These are phyloP conservation scores for Aspidapion aeneum DNA, from an alignment of 2,888 invertebrate genomes.

Conservation along the genomic window DNA sequence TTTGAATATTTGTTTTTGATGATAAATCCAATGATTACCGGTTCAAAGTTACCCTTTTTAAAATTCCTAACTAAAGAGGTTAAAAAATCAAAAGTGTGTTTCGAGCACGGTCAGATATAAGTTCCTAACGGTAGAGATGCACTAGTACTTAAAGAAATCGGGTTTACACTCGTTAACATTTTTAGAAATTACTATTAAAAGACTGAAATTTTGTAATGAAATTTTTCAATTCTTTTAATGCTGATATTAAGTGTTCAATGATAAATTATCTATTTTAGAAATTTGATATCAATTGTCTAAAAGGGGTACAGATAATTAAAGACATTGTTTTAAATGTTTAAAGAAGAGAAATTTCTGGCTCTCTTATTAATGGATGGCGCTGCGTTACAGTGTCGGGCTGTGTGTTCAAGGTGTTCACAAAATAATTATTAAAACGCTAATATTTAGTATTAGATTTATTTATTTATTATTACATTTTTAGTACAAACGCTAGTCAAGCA, in stretches of 20 bases:
- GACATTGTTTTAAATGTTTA: no score
- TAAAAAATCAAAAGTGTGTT: not conserved
- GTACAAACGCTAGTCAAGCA: slow-evolving; percentile 38
- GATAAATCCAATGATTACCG: no score
- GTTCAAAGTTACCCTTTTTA: not conserved
- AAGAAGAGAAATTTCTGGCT: not conserved
- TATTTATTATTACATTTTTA: slow-evolving; percentile 22
- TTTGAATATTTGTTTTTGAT: no score
- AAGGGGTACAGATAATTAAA: no score
- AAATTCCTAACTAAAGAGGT: not conserved
- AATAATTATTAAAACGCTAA: slow-evolving; percentile 26
- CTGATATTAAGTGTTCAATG: no score
- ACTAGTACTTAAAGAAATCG: not conserved
- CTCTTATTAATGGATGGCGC: no score
- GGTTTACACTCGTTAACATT: no score
- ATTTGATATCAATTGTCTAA: no score
- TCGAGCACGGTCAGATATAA: slow-evolving; percentile 31
- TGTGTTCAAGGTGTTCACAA: slow-evolving; percentile 47
- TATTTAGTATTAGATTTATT: slow-evolving; percentile 20
- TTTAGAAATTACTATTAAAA: no score
- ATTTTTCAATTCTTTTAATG: not conserved
- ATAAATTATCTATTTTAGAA: no score
- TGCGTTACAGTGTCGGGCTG: slow-evolving; percentile 41
- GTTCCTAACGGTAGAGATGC: slow-evolving; percentile 26
- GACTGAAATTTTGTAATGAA: not conserved